phyloP scores from a whole-genome alignment of 2,888 invertebrate species.

The Heliconius erato region DNA sequence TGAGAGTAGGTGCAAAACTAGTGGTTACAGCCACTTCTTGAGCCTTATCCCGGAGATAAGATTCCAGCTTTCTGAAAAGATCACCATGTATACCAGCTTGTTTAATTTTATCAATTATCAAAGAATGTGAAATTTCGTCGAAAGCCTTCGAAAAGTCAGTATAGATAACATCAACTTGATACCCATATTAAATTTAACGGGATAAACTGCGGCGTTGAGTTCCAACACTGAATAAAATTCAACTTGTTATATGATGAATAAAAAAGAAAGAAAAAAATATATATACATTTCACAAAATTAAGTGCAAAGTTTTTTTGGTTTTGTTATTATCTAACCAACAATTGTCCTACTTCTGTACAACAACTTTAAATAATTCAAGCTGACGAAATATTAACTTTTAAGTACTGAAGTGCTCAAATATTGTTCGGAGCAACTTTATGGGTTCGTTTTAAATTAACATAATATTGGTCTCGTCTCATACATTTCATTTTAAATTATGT shows the following conservation, averaged over 20 bases:
- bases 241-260: not conserved
- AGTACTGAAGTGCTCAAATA: slow-evolving; percentile 33
- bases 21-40: no score
- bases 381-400: slow-evolving; percentile 29
- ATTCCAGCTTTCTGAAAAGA: no score
- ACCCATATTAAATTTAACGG: no score
- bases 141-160: no score
- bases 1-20: no score
- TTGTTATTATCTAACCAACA: slow-evolving; percentile 21
- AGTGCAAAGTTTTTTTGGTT: slow-evolving; percentile 3
- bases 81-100: no score
- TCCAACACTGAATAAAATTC: not conserved
- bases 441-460: slow-evolving; percentile 28
- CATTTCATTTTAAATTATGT: slow-evolving; percentile 11
- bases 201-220: no score
- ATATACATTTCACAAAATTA: not conserved
- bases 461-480: slow-evolving; percentile 20
- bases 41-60: no score
- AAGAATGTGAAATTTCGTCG: no score
- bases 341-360: slow-evolving; percentile 34
- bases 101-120: no score
- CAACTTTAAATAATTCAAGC: slow-evolving; percentile 26
- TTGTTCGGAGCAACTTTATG: slow-evolving; percentile 42
- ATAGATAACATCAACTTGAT: no score
- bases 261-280: not conserved